These are phyloP conservation scores for Haliclona indistincta DNA, from an alignment of 37 sponge, comb jelly and placozoan genomes.

Conservation along the genomic window DNA sequence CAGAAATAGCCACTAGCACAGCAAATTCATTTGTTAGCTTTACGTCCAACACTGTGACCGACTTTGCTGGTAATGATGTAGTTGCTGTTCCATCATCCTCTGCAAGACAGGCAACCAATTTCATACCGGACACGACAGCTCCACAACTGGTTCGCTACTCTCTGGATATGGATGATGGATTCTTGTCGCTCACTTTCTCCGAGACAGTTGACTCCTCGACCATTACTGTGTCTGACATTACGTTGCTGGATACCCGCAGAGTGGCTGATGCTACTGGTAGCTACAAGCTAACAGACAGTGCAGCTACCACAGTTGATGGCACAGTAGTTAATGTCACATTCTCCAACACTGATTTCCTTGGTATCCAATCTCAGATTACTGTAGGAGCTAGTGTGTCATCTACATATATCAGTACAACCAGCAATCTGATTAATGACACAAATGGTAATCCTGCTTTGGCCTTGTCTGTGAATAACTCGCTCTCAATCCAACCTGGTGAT, in stretches of 20 bases:
- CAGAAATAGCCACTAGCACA: slow-evolving; percentile 40
- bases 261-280: slow-evolving; percentile 11
- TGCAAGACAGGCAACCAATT: slow-evolving; percentile 38
- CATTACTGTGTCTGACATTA: slow-evolving; percentile 37
- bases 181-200: slow-evolving; percentile 58
- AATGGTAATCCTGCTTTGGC: slow-evolving; percentile 29
- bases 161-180: slow-evolving; percentile 57
- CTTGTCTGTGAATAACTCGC: slow-evolving; percentile 31
- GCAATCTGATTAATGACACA: slow-evolving; percentile 54
- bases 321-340: slow-evolving; percentile 39
- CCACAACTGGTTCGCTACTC: slow-evolving; percentile 57
- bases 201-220: slow-evolving; percentile 57
- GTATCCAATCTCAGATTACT: slow-evolving; percentile 53
- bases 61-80: slow-evolving; percentile 65
- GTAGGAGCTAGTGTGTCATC: slow-evolving; percentile 36
- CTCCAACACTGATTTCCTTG: slow-evolving; percentile 41
- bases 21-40: slow-evolving; percentile 53
- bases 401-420: slow-evolving; percentile 55
- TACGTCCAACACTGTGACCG: slow-evolving; percentile 41
- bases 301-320: slow-evolving; percentile 24
- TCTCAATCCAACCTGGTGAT: slow-evolving; percentile 7
- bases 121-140: slow-evolving; percentile 60
- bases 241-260: slow-evolving; percentile 44
- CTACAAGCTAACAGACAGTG: slow-evolving; percentile 60
- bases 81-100: not conserved